phyloP scores from a whole-genome alignment of 2,113 vertebrate species.

The Saccopteryx bilineata region DNA sequence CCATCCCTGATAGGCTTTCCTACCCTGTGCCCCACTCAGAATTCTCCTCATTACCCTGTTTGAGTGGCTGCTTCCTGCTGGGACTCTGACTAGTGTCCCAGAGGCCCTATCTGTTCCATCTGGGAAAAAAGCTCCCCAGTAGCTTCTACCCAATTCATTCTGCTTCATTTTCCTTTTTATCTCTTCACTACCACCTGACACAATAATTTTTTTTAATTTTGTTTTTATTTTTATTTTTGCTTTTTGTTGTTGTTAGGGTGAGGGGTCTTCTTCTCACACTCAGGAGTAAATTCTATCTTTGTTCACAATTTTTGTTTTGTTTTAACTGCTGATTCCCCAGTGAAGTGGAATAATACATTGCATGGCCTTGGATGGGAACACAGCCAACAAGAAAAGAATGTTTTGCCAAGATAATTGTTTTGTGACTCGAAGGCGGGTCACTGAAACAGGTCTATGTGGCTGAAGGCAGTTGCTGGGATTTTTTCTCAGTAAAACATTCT shows the following conservation, averaged over 20 bases:
- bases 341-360: too few relatives aligned
- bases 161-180: background rate
- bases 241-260: background rate
- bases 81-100: background rate
- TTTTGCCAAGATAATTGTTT: too few relatives aligned
- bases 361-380: too few relatives aligned
- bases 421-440: too few relatives aligned
- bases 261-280: background rate
- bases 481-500: too few relatives aligned
- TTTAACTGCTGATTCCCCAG: too few relatives aligned
- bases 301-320: too few relatives aligned
- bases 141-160: background rate
- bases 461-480: too few relatives aligned
- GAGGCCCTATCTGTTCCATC: background rate
- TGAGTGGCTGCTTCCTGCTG: background rate
- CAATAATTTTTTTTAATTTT: background rate
- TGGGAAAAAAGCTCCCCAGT: background rate
- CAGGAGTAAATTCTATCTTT: background rate
- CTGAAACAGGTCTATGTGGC: too few relatives aligned
- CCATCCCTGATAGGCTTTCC: background rate
- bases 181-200: background rate
- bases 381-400: too few relatives aligned
- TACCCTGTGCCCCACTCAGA: background rate
- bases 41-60: background rate
- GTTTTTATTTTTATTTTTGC: too few relatives aligned